A percentile compares a stretch with the other conserved stretches of the same genome.
Conservation (phyloP, 2,888 invertebrate genomes). For the Pterostichus madidus region DNA sequence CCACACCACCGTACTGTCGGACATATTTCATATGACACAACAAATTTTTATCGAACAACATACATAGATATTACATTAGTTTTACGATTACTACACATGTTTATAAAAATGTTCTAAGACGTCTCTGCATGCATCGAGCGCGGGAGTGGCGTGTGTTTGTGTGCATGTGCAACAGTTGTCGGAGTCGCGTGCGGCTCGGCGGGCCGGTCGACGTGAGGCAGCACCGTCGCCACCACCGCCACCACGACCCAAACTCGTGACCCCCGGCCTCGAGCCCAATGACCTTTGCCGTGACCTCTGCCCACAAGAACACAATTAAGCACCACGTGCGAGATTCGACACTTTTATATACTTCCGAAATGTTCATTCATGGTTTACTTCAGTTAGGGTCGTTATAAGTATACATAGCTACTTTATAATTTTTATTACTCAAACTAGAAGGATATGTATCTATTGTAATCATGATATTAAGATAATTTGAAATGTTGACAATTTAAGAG, state of each 20-base stretch:
- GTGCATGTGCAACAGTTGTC: conserved; percentile 57
- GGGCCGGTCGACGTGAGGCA: conserved; percentile 24
- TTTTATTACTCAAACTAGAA: not conserved
- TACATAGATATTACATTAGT: no score
- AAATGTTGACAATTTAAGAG: no score
- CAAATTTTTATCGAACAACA: no score
- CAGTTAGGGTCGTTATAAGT: not conserved
- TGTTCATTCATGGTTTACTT: conserved; percentile 4
- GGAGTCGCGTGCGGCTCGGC: conserved; percentile 59
- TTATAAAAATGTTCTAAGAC: no score
- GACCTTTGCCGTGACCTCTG: conserved; percentile 59
- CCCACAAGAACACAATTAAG: conserved; percentile 19
- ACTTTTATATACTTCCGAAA: conserved; percentile 29
- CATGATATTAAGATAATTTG: no score
- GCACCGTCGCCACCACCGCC: conserved; percentile 6
- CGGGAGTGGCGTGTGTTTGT: conserved; percentile 9
- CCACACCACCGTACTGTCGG: no score
- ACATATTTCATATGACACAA: no score
- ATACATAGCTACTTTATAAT: not conserved
- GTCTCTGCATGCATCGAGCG: not conserved
- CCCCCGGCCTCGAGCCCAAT: conserved; percentile 56
- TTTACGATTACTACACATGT: no score
- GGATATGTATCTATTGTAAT: no score
- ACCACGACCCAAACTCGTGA: conserved; percentile 61
- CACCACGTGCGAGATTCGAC: conserved; percentile 35